Conservation (phyloP, 2,888 invertebrate genomes). For the Lumbricus terrestris region DNA sequence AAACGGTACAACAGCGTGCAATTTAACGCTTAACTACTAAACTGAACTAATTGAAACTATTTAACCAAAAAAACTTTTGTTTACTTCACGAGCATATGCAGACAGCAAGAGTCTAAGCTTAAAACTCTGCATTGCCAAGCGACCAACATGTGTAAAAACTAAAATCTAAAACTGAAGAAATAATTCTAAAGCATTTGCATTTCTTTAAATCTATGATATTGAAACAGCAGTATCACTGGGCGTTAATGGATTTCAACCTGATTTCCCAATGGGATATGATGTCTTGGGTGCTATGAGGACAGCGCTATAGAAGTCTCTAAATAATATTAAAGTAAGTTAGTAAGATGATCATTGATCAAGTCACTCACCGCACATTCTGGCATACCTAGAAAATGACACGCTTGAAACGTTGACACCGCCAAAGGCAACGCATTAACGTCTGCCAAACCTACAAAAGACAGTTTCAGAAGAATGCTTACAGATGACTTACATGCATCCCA, state of each 20-base stretch:
- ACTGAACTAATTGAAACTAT: no score
- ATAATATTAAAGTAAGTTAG: neutral
- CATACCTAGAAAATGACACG: slow-evolving; percentile 77
- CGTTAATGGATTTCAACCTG: no score
- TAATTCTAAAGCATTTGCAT: neutral
- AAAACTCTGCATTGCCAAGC: neutral
- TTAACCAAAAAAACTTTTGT: no score
- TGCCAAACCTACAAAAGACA: slow-evolving; percentile 50
- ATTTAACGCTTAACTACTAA: no score
- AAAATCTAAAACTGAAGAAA: neutral
- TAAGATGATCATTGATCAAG: neutral
- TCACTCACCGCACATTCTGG: slow-evolving; percentile 73
- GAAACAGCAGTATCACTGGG: neutral
- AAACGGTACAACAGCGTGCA: no score
- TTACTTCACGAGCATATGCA: neutral
- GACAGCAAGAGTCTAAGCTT: neutral
- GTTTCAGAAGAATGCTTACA: neutral
- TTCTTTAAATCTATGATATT: neutral
- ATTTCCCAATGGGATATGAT: no score
- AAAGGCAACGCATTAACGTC: slow-evolving; percentile 67
- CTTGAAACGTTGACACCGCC: slow-evolving; percentile 75
- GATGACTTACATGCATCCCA: neutral
- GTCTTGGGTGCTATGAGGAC: no score
- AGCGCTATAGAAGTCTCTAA: neutral
- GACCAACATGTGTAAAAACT: neutral